Evolutionary conservation across 2,113 vertebrate genomes (phyloP), one percentile per base, ranked within the genome.

Genomic region (Octodon degus): DNA sequence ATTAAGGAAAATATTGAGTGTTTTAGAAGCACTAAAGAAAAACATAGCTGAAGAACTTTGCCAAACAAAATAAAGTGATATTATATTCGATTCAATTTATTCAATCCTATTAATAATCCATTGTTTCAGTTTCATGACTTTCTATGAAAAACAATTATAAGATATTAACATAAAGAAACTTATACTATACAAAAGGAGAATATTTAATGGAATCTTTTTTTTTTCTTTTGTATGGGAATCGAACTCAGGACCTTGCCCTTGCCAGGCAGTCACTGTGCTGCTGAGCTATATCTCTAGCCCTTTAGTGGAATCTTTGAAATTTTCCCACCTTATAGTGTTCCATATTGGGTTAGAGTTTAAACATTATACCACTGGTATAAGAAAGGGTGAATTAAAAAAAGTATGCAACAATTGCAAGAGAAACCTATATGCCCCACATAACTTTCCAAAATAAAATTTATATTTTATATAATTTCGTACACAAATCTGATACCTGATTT

Each of bases 101-200:
- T 3, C 3, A 76, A 76, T 95, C 19, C 2, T 91, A 70, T 83
- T 22, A 89, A 80, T 47, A 20, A 6, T 6, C 86, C 30, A n/a
- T 60, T 86, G 2, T 93, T 96, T 98, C 92, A 2, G 8, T 93
- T 96, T 96, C n/a, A 74, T 83, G 4, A 3, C 89, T 94, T 97
- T 94, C 9, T n/a, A 40, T 60, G 19, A 86, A 1, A 76, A 40
- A 50, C 24, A 91, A 76, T 92, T 32, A 37, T 77, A n/a, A 60
- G 16, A 91, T 55, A 72, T 91, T 86, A 70, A 37, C 76, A 93
- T 24, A 68, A 7, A 77, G 22, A 92, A 43, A 90, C 0, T 77
- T 81, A 91, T 32, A 43, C 94, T 86, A 95, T 87, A 83, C 7
- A 89, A 94, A 94, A 34, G 83, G 7, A 96, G 83, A 68, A 40